Evolutionary conservation across 2,888 invertebrate genomes (phyloP), one percentile per base, ranked within the genome.

Genomic region (Drosophila hamatofila): DNA sequence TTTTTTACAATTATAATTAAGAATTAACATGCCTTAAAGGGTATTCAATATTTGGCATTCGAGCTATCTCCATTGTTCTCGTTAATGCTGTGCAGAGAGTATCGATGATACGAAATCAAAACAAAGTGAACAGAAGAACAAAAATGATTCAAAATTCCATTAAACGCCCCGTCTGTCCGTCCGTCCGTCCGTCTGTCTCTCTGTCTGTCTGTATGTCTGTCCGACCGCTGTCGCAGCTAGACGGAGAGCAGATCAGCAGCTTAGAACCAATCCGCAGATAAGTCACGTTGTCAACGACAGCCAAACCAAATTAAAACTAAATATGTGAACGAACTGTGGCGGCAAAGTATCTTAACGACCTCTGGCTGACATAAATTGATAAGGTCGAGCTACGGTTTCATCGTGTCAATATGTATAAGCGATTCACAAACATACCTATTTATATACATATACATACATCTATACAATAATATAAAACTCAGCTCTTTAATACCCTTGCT

Each of bases 361-460:
- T 83, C 62, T 67, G 56, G 46, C 68, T 83, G 83, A 81, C 83
- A 85, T 68, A 73, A 85, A 83, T 85, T 83, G 83, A 83, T 85
- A 85, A 83, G 74, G 81, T 71, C 61, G 77, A 62, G 44, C 82
- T 41, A 46, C 77, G 54, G 72, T 72, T 76, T 70, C 70, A 70
- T 69, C 72, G 11, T 63, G 64, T 64, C 52, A 65, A 55, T 48
- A 51, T 27, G 6, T 48, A 48, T 27, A 4, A 33, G 7, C 30
- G 33, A 8, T 12, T 21, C 8, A 14, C 14, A 35, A 9, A 11
- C 9, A 30, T 30, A 30, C 30, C 30, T 30, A 37, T 37, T 14
- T 6, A 35, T 7, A 12, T n/a, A 54, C 11, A 23, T 8, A 33
- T 14, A 16, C 5, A 12, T 14, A 49, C 7, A 33, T 51, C 21